Conservation (phyloP, 2,888 invertebrate species). For the Netelia fuscicornis region DNA sequence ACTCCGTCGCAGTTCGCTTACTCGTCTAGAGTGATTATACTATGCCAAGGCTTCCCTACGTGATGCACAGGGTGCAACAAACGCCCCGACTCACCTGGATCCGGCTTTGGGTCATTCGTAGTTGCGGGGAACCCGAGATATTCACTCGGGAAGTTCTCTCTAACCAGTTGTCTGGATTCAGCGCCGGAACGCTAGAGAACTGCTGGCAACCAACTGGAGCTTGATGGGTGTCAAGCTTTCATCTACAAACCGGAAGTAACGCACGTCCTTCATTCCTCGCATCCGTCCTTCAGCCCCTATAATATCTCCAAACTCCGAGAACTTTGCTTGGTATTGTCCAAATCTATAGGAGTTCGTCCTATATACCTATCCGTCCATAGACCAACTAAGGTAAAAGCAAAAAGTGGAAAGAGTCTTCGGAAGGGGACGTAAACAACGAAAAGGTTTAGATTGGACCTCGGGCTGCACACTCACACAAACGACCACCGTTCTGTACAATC, state of each 20-base stretch:
- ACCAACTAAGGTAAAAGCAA: slow-evolving; percentile 28
- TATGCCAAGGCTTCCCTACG: not conserved
- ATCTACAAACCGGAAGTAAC: slow-evolving; percentile 30
- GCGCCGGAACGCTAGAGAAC: slow-evolving; percentile 9
- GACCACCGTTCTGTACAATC: too few species aligned
- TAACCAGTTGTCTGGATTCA: not conserved
- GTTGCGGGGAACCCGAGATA: not conserved
- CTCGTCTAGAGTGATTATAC: slow-evolving; percentile 40
- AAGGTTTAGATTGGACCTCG: slow-evolving; percentile 10
- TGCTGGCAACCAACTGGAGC: slow-evolving; percentile 51
- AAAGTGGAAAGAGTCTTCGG: slow-evolving; percentile 9
- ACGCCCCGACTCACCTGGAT: slow-evolving; percentile 48
- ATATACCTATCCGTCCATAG: slow-evolving; percentile 37
- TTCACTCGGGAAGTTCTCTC: not conserved
- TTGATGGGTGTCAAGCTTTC: slow-evolving; percentile 39
- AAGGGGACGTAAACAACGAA: not conserved
- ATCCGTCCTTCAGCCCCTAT: slow-evolving; percentile 17
- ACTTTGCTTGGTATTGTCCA: slow-evolving; percentile 6
- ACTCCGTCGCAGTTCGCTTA: slow-evolving; percentile 7
- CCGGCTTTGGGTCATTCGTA: slow-evolving; percentile 23
- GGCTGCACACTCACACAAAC: too few species aligned
- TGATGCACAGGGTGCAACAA: slow-evolving; percentile 46
- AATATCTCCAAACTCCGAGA: slow-evolving; percentile 39
- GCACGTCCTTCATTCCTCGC: not conserved
- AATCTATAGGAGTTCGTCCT: not conserved